Conservation (phyloP, 2,113 vertebrate genomes). For the Leptobrachium leishanense region DNA sequence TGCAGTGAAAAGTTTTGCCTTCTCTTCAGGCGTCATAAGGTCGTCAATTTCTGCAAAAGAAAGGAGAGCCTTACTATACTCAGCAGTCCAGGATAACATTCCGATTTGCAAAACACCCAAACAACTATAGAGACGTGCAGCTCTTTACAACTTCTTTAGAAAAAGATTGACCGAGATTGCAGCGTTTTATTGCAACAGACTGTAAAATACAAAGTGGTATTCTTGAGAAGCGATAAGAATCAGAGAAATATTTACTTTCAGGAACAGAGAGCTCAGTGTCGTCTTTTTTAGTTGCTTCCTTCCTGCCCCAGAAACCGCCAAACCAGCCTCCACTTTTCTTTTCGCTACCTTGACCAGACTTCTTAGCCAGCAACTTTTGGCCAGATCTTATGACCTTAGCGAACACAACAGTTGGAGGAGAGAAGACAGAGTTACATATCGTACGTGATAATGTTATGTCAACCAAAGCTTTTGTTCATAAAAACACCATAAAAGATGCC, state of each 20-base stretch:
- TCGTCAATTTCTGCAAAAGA: constrained; percentile 77
- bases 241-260: constrained; percentile 69
- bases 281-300: constrained; percentile 81
- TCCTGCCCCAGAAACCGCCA: constrained; percentile 80
- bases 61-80: too few relatives aligned
- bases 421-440: background rate
- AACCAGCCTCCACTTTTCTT: constrained; percentile 87
- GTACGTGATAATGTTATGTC: background rate
- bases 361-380: constrained; percentile 83
- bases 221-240: too few relatives aligned
- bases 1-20: constrained; percentile 90
- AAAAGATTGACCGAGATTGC: too few relatives aligned
- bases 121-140: too few relatives aligned
- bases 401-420: too few relatives aligned
- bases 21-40: constrained; percentile 88
- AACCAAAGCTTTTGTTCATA: background rate
- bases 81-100: too few relatives aligned
- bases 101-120: too few relatives aligned
- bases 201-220: too few relatives aligned
- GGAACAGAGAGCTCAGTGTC: constrained; percentile 72
- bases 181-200: too few relatives aligned
- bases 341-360: constrained; percentile 67
- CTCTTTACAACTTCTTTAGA: too few relatives aligned
- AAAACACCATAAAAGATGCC: background rate
- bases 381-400: constrained; percentile 85